These are phyloP conservation scores for Malthinus seriepunctatus DNA, from an alignment of 2,888 invertebrate species.

Conservation along the genomic window DNA sequence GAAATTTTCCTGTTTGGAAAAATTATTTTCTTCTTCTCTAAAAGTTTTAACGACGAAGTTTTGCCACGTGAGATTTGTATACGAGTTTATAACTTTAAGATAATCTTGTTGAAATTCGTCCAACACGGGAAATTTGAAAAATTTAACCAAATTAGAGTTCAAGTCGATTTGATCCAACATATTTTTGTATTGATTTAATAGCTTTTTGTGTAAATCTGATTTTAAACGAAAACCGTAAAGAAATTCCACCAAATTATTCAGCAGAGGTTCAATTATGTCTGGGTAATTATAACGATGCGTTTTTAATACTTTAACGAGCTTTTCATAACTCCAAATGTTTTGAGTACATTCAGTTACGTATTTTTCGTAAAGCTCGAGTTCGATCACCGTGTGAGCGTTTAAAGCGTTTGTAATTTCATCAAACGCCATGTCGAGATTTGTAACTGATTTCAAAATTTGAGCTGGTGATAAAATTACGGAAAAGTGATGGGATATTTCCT, in stretches of 20 bases:
- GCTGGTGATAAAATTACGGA: conserved; percentile 32
- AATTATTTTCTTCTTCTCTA: conserved; percentile 31
- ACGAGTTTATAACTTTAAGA: conserved; percentile 55
- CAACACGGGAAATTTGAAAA: conserved; percentile 60
- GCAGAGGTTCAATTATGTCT: conserved; percentile 75
- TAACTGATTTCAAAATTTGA: conserved; percentile 28
- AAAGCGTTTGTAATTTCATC: conserved; percentile 53
- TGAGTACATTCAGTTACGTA: conserved; percentile 15
- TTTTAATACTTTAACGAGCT: conserved; percentile 61
- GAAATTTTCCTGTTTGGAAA: conserved; percentile 53
- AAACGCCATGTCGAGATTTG: conserved; percentile 41
- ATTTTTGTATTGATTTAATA: conserved; percentile 47
- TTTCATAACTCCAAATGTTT: conserved; percentile 42
- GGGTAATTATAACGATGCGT: conserved; percentile 70
- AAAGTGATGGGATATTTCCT: conserved; percentile 34
- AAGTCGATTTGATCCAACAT: conserved; percentile 31
- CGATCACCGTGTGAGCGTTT: conserved; percentile 11
- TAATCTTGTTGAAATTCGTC: conserved; percentile 46
- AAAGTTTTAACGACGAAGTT: conserved; percentile 39
- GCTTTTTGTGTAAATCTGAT: conserved; percentile 59
- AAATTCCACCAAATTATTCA: conserved; percentile 69
- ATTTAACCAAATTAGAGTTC: conserved; percentile 50
- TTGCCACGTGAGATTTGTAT: conserved; percentile 43
- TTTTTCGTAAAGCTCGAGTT: conserved; percentile 18
- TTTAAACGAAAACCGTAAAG: conserved; percentile 65